phyloP scores from a whole-genome alignment of 2,888 invertebrate genomes.

The Brachypalpus laphriformis region DNA sequence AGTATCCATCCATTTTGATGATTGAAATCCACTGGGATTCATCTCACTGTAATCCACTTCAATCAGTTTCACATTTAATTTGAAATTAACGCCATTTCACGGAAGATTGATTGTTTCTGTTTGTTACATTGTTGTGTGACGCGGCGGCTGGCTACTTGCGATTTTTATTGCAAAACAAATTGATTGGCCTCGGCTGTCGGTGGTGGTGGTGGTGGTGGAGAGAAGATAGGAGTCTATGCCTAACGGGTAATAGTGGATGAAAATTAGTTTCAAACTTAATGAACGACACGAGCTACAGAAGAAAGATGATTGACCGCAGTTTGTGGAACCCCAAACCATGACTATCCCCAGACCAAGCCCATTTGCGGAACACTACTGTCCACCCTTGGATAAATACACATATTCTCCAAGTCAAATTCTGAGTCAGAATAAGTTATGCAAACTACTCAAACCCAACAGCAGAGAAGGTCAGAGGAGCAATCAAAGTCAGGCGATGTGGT shows the following conservation, averaged over 20 bases:
- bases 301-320: not conserved
- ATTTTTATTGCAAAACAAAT: constrained; percentile 53
- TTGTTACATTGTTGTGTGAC: constrained; percentile 51
- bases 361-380: too few relatives aligned
- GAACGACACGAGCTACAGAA: not conserved
- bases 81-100: constrained; percentile 38
- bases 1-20: not conserved
- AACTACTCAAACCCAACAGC: constrained; percentile 30
- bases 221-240: not conserved
- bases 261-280: not conserved
- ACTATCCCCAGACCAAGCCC: too few relatives aligned
- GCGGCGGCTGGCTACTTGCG: not conserved
- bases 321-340: too few relatives aligned
- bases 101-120: constrained; percentile 43
- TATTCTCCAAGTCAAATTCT: not conserved
- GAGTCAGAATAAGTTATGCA: constrained; percentile 47
- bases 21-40: not conserved
- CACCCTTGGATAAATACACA: not conserved
- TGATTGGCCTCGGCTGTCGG: constrained; percentile 47
- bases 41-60: not conserved
- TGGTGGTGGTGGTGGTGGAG: not conserved
- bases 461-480: constrained; percentile 45
- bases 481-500: constrained; percentile 35
- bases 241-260: not conserved
- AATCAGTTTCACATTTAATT: constrained; percentile 26